Evolutionary conservation across 2,797 vertebrate species (phyloP).

Genomic region (Catostomus latipinnis): DNA sequence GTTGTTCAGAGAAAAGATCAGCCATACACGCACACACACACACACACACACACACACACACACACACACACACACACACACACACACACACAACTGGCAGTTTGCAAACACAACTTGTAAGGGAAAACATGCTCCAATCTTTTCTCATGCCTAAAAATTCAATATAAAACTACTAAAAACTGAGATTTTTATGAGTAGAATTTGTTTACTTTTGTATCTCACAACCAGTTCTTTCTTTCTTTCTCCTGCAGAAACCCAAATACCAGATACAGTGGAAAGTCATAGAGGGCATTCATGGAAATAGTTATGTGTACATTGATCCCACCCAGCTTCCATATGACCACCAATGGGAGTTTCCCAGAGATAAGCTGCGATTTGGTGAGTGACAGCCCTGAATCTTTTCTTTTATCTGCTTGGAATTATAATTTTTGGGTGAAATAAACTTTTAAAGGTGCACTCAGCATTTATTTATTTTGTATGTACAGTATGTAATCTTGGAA

Average conservation of each 20-base stretch:
- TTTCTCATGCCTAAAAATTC: no score
- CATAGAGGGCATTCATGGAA: constrained; percentile 96
- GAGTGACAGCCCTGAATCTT: constrained; percentile 64
- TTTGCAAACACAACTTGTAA: not conserved
- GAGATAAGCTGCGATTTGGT: constrained; percentile 96
- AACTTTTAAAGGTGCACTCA: no score
- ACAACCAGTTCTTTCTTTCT: not conserved
- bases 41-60: not conserved
- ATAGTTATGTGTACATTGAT: constrained; percentile 99
- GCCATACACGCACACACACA: not conserved
- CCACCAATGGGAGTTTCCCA: constrained; percentile 98
- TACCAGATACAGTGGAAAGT: constrained; percentile 99
- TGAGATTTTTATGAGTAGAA: not conserved
- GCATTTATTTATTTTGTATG: no score
- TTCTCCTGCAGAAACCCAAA: constrained; percentile 88
- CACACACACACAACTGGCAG: not conserved
- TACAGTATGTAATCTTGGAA: no score
- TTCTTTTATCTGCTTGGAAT: not conserved
- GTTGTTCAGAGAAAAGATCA: not conserved
- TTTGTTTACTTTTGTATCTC: not conserved
- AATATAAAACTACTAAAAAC: not conserved
- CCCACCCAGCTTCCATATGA: constrained; percentile 95
- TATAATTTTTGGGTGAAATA: no score
- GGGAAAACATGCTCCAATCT: not conserved
- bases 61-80: not conserved